These are phyloP conservation scores for Alethe diademata DNA, from an alignment of 2,113 vertebrate genomes.

Conservation along the genomic window DNA sequence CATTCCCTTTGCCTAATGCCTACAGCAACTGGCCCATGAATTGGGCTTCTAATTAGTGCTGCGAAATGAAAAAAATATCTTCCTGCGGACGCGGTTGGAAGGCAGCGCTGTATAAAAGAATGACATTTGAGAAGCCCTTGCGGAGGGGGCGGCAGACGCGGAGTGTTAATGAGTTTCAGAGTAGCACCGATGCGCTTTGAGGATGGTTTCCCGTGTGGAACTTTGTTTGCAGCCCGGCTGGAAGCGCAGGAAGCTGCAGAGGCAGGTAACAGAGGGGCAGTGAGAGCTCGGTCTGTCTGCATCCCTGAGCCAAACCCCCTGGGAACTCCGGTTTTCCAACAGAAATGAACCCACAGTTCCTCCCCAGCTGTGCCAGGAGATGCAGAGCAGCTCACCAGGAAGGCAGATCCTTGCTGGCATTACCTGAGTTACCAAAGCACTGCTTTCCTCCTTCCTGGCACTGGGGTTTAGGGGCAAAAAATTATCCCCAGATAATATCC, in stretches of 20 bases:
- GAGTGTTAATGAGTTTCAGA: neutral
- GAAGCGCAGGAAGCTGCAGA: neutral
- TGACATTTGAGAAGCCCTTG: fast-evolving
- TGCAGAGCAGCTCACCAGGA: neutral
- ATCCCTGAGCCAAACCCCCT: neutral
- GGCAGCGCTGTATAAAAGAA: neutral
- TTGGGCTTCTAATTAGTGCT: neutral
- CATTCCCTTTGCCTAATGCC: neutral
- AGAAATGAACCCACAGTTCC: neutral
- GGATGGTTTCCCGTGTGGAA: neutral
- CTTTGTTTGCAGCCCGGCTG: neutral
- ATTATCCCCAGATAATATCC: too few relatives aligned
- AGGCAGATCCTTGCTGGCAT: neutral
- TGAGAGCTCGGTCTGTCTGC: neutral
- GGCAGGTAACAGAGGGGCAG: neutral
- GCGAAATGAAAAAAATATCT: neutral
- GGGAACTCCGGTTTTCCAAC: neutral
- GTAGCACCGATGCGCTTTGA: fast-evolving
- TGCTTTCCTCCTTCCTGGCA: neutral
- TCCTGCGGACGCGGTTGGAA: neutral
- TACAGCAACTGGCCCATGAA: neutral
- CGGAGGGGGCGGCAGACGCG: fast-evolving
- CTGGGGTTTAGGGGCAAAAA: neutral
- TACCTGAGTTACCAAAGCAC: neutral
- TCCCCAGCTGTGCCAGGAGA: neutral